Percentiles rank a stretch among this genome's conserved stretches.
These are phyloP conservation scores for Anas bahamensis DNA, from an alignment of 2,797 vertebrate species.

Conservation along the genomic window DNA sequence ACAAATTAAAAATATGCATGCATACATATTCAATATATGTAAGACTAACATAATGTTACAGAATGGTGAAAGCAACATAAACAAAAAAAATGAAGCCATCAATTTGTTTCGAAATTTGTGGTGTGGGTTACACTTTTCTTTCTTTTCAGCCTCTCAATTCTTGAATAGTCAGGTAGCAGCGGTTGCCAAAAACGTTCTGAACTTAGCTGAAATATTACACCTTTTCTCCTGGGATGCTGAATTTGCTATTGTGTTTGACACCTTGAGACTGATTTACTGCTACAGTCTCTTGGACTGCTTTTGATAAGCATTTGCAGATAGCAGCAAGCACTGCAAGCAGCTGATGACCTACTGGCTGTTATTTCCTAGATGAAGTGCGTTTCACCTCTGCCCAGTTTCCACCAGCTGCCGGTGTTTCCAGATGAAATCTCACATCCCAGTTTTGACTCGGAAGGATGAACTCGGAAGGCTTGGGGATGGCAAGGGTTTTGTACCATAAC, in stretches of 20 bases:
- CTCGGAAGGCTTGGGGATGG: neutral
- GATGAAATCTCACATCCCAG: neutral
- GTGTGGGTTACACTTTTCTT: neutral
- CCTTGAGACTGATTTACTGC: neutral
- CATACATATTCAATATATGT: neutral
- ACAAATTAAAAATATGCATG: neutral
- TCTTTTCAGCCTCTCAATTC: neutral
- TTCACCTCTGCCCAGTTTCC: neutral
- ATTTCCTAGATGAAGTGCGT: neutral
- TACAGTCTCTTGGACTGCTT: accelerated
- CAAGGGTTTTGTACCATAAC: neutral
- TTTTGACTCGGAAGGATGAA: neutral
- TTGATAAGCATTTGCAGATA: neutral
- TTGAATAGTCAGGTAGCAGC: neutral
- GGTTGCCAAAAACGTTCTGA: neutral
- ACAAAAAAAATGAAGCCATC: neutral
- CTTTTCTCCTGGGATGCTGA: neutral
- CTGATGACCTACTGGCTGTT: neutral
- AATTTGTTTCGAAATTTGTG: neutral
- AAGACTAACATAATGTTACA: neutral
- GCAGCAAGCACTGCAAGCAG: neutral
- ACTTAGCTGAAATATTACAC: neutral
- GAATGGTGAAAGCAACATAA: neutral
- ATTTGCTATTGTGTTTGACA: neutral
- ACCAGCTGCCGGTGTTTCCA: neutral